Base-by-base conservation (phyloP, 2,113 vertebrate species). In the Oriolus oriolus region DNA sequence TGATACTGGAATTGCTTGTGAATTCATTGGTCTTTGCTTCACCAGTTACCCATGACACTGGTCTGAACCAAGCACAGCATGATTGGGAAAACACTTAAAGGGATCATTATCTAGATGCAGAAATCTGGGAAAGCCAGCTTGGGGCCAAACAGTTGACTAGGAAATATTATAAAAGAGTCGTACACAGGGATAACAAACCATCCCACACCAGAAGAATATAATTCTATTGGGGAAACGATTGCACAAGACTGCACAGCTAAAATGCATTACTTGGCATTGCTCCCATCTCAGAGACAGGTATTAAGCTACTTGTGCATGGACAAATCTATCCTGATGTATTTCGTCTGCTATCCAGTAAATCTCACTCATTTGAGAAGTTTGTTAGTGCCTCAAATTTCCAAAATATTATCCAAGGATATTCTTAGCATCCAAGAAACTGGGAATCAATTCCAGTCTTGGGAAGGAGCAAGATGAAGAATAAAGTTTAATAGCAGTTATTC, bases 401-500 rank as follows among this genome's bases (percentile, higher is more conserved):
- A 93, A 96, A 96, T 65, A 76, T 92, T 81, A 92, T 73, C 64
- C 71, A 90, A 68, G 80, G 65, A 87, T 94, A 89, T 77, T 90
- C 86, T 95, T 92, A 94, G 83, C 53, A 95, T 80, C 37, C 13
- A 6, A 96, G 78, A 89, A 96, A 96, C 78, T 75, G 47, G 22
- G 60, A 97, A 97, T 97, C 96, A 93, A 71, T 89, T 92, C 52
- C 39, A 57, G 75, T 66, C 89, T 93, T 96, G 41, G 76, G 64
- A 89, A 77, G 77, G 64, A 85, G 39, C 65, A 95, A 90, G 81
- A 94, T 91, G 68, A 66, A 50, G 53, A 90, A 91, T 57, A 87
- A 64, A 70, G 71, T 84, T 94, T 97, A 97, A 97, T 59, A 91
- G 74, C 79, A 96, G 83, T 96, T 97, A 95, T 84, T 97, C 53